Evolutionary conservation across 2,888 invertebrate genomes (phyloP).

Genomic region (Ganaspis brasiliensis): DNA sequence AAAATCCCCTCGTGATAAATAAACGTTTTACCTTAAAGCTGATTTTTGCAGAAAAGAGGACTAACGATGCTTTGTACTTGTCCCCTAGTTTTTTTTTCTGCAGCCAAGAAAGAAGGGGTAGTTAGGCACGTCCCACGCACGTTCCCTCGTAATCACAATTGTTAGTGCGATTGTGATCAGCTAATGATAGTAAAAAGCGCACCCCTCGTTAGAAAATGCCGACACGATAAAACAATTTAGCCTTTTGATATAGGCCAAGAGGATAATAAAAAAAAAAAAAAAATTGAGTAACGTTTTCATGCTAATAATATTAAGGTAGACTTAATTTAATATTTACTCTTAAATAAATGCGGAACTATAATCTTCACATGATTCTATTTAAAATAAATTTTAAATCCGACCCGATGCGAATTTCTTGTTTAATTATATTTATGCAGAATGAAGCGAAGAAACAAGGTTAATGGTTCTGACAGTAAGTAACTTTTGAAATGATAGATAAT

Average conservation of each 20-base stretch:
- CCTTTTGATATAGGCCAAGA: neutral
- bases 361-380: too few species aligned
- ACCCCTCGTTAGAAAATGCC: slow-evolving; percentile 75
- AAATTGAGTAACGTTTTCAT: slow-evolving; percentile 32
- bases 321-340: too few species aligned
- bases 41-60: neutral
- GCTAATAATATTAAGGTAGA: neutral
- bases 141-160: slow-evolving; percentile 72
- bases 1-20: neutral
- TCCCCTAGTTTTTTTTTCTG: slow-evolving; percentile 15
- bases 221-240: slow-evolving; percentile 65
- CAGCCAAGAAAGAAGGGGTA: neutral
- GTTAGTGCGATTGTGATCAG: slow-evolving; percentile 75
- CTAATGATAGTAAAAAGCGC: slow-evolving; percentile 75
- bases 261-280: slow-evolving; percentile 15
- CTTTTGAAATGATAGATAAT: slow-evolving; percentile 28
- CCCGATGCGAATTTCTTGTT: neutral
- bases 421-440: neutral
- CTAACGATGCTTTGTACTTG: neutral
- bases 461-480: neutral
- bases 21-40: neutral
- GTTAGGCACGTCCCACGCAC: slow-evolving; percentile 53
- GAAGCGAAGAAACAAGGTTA: slow-evolving; percentile 8
- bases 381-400: too few species aligned
- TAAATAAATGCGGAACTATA: too few species aligned